Conservation (phyloP, 1,140 invertebrate genomes). For the Argopecten irradians region DNA sequence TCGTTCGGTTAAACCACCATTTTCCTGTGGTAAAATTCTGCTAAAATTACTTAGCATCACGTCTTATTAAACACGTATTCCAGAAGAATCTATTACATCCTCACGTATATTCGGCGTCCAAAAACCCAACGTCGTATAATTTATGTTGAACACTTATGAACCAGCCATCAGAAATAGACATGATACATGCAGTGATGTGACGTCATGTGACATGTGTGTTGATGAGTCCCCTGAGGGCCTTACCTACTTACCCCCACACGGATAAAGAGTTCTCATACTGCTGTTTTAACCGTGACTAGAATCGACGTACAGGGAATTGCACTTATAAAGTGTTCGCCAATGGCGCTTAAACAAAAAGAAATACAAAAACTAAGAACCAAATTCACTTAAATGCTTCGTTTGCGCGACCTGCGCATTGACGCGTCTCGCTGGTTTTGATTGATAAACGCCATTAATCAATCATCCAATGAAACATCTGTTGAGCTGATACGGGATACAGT, state of each 20-base stretch:
- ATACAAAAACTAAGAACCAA: neutral
- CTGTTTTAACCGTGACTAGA: neutral
- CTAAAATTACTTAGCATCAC: too few relatives aligned
- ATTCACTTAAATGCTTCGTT: constrained; percentile 18
- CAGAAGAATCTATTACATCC: neutral
- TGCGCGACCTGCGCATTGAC: neutral
- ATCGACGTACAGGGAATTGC: neutral
- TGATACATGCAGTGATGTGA: neutral
- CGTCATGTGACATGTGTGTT: neutral
- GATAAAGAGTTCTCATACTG: neutral
- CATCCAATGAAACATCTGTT: constrained; percentile 21
- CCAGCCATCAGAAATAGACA: neutral
- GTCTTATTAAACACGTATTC: neutral
- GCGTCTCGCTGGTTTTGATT: neutral
- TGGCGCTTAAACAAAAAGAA: neutral
- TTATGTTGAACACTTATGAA: constrained; percentile 11
- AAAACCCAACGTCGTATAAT: neutral
- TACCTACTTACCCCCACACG: neutral
- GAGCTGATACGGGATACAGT: neutral
- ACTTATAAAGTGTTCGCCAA: neutral
- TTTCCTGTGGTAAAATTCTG: too few relatives aligned
- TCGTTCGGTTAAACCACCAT: too few relatives aligned
- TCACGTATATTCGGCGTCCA: neutral
- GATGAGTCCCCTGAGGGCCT: neutral
- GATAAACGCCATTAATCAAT: constrained; percentile 18